Base-by-base conservation (phyloP, 1,140 invertebrate species). In the Lepidurus arcticus region DNA sequence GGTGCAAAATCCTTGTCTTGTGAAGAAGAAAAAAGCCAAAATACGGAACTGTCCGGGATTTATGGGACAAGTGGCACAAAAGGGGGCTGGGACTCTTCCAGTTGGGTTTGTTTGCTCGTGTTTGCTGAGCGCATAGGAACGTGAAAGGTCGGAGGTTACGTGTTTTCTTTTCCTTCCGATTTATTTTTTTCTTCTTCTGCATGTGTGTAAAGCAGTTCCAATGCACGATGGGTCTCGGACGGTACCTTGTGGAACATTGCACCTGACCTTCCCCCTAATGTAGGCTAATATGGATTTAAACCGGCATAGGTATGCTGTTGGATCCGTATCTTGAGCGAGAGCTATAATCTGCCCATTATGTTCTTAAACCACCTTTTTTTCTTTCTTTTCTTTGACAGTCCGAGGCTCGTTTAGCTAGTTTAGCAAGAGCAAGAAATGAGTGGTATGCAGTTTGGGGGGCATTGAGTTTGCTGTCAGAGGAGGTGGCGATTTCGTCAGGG, bases 1-100 rank as follows among this genome's bases (percentile, higher is more conserved):
- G 53, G 53, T 65, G 53, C 53, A 65, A 65, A 65, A 65, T 65
- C 45, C 53, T 16, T 65, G 21, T 65, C 53, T 65, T n/a, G 16
- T 65, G 53, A 21, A 21, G 21, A 21, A 9, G 53, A 65, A 65
- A 65, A 13, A 21, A 16, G 13, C 16, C 0, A 21, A 13, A 16
- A 7, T 13, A 65, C 16, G 13, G 21, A 16, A 65, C 21, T 7
- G n/a, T 65, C 21, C 9, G 16, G 16, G 3, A 9, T 65, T 65
- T 65, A 65, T 65, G 53, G 5, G 16, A 13, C 16, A 11, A 47
- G 16, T 47, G 45, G 5, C 16, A 47, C 45, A 47, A 47, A 47
- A 10, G 34, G 16, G 5, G 45, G 45, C 45, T 47, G 13, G 53
- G 21, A 65, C 9, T 8, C 53, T 65, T 13, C 53, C 53, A 21